Evolutionary conservation across 2,797 vertebrate species (phyloP).

Genomic region (Phylloscopus collybita): DNA sequence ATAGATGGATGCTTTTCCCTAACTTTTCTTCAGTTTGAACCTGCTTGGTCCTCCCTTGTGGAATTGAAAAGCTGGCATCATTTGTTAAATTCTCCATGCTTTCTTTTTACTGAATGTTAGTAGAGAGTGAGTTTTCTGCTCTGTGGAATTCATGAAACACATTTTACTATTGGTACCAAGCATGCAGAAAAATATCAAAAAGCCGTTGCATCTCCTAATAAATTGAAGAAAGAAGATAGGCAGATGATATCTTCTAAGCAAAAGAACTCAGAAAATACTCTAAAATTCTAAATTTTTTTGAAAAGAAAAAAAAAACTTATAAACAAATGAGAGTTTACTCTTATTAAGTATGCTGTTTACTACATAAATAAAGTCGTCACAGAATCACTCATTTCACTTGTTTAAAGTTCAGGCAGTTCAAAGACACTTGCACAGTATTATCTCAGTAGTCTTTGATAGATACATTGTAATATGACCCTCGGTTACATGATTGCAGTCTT

Average conservation of each 20-base stretch:
- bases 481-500: neutral
- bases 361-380: neutral
- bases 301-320: neutral
- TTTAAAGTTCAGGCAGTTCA: neutral
- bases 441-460: neutral
- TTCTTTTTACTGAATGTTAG: neutral
- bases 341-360: neutral
- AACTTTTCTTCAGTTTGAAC: slow-evolving; percentile 11
- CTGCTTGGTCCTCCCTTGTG: neutral
- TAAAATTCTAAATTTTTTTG: neutral
- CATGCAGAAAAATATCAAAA: neutral
- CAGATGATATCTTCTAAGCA: neutral
- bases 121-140: neutral
- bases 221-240: neutral
- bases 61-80: neutral
- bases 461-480: neutral
- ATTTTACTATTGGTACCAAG: neutral
- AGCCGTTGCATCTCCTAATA: neutral
- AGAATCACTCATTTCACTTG: neutral
- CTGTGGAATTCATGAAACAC: neutral
- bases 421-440: neutral
- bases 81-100: neutral
- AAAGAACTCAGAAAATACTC: neutral
- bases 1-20: slow-evolving; percentile 37
- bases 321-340: neutral